A percentile compares a stretch with the other conserved stretches of the same genome.
Conservation (phyloP, 1,140 invertebrate genomes). For the Drosophila jambulina region DNA sequence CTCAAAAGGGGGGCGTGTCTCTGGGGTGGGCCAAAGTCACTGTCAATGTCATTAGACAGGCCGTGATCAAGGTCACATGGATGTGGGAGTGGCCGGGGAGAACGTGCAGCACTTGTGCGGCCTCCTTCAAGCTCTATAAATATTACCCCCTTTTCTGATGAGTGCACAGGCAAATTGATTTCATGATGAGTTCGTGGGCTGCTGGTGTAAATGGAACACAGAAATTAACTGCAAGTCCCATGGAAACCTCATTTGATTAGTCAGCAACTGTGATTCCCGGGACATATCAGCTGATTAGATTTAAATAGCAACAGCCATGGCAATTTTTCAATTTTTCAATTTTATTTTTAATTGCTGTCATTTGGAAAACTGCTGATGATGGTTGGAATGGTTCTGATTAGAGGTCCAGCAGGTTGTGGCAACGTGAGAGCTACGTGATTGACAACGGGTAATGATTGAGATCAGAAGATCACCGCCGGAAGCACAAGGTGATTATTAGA, state of each 20-base stretch:
- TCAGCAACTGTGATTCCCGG: constrained; percentile 38
- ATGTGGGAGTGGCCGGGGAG: background rate
- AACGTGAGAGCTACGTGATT: constrained; percentile 24
- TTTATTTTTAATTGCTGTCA: constrained; percentile 36
- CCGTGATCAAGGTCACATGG: constrained; percentile 17
- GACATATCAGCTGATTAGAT: constrained; percentile 44
- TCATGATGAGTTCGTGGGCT: constrained; percentile 5
- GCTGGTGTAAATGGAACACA: constrained; percentile 20
- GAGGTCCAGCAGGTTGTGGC: background rate
- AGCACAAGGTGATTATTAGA: constrained; percentile 3
- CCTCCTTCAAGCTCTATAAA: constrained; percentile 36
- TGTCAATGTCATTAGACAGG: constrained; percentile 29
- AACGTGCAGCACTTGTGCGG: constrained; percentile 28
- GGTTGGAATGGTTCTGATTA: background rate
- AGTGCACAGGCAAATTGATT: constrained; percentile 28
- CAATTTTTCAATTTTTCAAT: constrained; percentile 39
- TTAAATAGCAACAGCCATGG: constrained; percentile 5
- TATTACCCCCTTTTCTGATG: constrained; percentile 17
- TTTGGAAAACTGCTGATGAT: constrained; percentile 23
- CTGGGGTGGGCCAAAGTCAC: constrained; percentile 27
- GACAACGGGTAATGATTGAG: constrained; percentile 3
- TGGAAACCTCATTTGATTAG: constrained; percentile 49
- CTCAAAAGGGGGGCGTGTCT: constrained; percentile 42
- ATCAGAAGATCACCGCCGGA: constrained; percentile 1
- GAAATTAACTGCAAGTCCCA: constrained; percentile 29